Evolutionary conservation across 2,797 vertebrate species (phyloP).

Genomic region (Rousettus madagascariensis): DNA sequence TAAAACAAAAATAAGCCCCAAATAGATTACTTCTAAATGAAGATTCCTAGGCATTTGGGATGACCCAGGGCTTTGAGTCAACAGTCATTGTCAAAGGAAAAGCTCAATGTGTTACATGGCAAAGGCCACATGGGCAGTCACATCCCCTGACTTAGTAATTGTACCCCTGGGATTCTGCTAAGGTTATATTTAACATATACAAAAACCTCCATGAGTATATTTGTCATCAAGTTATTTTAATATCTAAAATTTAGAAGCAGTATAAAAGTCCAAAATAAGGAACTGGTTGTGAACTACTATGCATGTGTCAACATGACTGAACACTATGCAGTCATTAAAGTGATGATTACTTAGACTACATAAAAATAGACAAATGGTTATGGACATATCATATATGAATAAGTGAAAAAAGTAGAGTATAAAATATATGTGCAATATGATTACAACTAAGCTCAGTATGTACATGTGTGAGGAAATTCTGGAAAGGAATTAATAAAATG

Average conservation of each 20-base stretch:
- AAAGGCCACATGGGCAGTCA: background rate
- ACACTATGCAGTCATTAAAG: background rate
- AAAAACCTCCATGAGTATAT: slow-evolving; percentile 54
- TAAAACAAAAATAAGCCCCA: slow-evolving; percentile 51
- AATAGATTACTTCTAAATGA: slow-evolving; percentile 57
- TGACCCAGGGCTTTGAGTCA: slow-evolving; percentile 3
- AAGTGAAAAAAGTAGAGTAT: background rate
- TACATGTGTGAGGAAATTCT: background rate
- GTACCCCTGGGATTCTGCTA: slow-evolving; percentile 47
- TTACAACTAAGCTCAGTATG: background rate
- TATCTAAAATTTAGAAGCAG: slow-evolving; percentile 57
- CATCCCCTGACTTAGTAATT: slow-evolving; percentile 61
- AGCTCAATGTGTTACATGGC: background rate
- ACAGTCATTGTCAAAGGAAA: background rate
- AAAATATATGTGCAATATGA: background rate
- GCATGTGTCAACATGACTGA: background rate
- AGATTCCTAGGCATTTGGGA: slow-evolving; percentile 23
- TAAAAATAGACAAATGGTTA: background rate
- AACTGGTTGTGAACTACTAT: background rate
- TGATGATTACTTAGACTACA: background rate
- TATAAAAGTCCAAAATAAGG: slow-evolving; percentile 22
- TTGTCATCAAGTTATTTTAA: slow-evolving; percentile 66
- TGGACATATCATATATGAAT: background rate
- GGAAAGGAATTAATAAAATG: background rate
- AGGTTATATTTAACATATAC: slow-evolving; percentile 70